Conservation (phyloP, 1,140 invertebrate genomes). For the Drosophila sulfurigaster region DNA sequence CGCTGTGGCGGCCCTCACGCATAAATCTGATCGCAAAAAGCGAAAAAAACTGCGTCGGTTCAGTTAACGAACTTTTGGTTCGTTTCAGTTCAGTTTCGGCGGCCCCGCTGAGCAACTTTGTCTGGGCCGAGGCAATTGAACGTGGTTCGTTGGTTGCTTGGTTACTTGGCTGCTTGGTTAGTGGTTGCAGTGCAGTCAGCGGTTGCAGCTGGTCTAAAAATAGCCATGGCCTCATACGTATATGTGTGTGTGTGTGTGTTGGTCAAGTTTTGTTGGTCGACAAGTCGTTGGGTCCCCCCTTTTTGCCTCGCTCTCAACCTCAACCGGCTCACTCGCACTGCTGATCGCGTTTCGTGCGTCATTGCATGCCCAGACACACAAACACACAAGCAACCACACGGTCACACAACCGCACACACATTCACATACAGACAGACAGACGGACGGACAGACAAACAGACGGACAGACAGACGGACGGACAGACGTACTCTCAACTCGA, state of each 20-base stretch:
- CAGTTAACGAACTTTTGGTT: conserved; percentile 64
- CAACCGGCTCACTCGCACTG: conserved; percentile 2
- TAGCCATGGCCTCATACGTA: conserved; percentile 63
- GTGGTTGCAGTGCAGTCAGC: conserved; percentile 14
- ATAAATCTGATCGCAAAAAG: conserved; percentile 70
- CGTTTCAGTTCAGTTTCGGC: not conserved
- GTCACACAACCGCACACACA: conserved; percentile 36
- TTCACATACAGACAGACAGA: conserved; percentile 10
- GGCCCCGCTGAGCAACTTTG: conserved; percentile 27
- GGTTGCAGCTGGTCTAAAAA: conserved; percentile 60
- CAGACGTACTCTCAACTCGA: conserved; percentile 5
- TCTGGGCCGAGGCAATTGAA: conserved; percentile 52
- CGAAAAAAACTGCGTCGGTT: not conserved
- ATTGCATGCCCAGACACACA: conserved; percentile 68
- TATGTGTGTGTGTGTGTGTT: conserved; percentile 26
- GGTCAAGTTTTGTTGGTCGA: conserved; percentile 65
- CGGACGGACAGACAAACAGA: not conserved
- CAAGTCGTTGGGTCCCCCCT: conserved; percentile 5
- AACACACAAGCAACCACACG: too few relatives aligned
- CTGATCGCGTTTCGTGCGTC: conserved; percentile 80
- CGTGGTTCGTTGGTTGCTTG: not conserved
- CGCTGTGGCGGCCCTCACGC: conserved; percentile 62
- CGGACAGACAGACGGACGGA: not conserved
- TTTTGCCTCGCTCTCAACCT: not conserved
- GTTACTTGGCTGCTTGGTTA: not conserved